A percentile compares a stretch with the other conserved stretches of the same genome.
Conservation (phyloP, 2,113 vertebrate species). For the Bos indicus region DNA sequence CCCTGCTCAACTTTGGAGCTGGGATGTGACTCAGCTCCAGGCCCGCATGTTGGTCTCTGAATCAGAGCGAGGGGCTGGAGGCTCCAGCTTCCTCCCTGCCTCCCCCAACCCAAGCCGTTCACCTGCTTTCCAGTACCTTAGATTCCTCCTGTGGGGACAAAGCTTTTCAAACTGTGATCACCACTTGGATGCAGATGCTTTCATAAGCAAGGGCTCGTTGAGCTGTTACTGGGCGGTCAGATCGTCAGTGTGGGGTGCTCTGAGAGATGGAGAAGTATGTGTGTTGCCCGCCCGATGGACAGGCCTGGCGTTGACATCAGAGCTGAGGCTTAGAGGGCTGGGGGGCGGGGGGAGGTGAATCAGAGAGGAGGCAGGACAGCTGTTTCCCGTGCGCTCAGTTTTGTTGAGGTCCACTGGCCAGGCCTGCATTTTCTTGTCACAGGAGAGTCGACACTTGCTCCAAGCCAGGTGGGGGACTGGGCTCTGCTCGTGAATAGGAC, state of each 20-base stretch:
- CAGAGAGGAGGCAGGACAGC: neutral
- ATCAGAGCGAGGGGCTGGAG: neutral
- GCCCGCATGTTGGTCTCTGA: neutral
- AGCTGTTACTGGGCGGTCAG: neutral
- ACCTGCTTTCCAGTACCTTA: neutral
- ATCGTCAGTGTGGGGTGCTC: neutral
- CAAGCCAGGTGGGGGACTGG: fast-evolving
- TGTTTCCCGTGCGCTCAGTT: too few relatives aligned
- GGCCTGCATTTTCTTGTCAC: neutral
- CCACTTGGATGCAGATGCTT: neutral
- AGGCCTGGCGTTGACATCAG: neutral
- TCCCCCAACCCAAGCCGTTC: neutral
- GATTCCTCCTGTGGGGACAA: neutral
- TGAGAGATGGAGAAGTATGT: neutral
- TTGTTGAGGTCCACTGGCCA: neutral
- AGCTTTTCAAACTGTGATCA: neutral
- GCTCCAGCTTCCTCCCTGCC: neutral
- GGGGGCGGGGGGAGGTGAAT: neutral
- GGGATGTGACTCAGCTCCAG: neutral
- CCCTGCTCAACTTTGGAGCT: neutral
- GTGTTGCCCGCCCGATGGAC: neutral
- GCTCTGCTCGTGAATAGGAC: neutral
- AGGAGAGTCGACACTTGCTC: fast-evolving
- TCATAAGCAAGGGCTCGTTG: neutral
- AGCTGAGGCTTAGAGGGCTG: neutral